phyloP scores from a whole-genome alignment of 2,113 vertebrate genomes.

The Caranx melampygus region DNA sequence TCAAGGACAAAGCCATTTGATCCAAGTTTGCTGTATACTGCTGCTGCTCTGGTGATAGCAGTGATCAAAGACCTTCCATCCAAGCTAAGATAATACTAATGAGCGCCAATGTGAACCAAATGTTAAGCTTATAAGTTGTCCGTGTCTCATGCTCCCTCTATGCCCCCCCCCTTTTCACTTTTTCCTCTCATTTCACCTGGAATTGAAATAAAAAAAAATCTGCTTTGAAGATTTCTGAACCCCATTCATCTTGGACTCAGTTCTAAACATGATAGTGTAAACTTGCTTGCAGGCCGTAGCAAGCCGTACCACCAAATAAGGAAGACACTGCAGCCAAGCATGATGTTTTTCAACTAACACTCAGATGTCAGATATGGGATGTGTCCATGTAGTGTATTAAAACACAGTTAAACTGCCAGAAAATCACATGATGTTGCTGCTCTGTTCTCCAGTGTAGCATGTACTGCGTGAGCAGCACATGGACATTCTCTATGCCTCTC shows the following conservation, averaged over 20 bases:
- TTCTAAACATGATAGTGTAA: slow-evolving; percentile 22
- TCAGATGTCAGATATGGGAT: not conserved
- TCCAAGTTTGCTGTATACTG: slow-evolving; percentile 18
- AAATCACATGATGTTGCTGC: slow-evolving; percentile 48
- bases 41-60: slow-evolving; percentile 30
- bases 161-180: not conserved
- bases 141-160: not conserved
- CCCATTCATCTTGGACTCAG: slow-evolving; percentile 24
- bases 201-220: slow-evolving; percentile 21
- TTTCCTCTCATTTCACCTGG: slow-evolving; percentile 37
- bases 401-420: slow-evolving; percentile 35
- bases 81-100: slow-evolving; percentile 54
- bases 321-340: slow-evolving; percentile 38
- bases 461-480: slow-evolving; percentile 34
- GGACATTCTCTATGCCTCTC: slow-evolving; percentile 53
- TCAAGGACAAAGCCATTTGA: slow-evolving; percentile 27
- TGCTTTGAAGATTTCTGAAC: slow-evolving; percentile 29
- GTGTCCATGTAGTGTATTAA: slow-evolving; percentile 11
- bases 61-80: slow-evolving; percentile 44
- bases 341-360: slow-evolving; percentile 47
- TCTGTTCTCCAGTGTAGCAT: slow-evolving; percentile 54
- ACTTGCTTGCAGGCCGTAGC: not conserved
- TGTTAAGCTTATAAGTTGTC: slow-evolving; percentile 15
- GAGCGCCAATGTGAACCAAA: slow-evolving; percentile 49
- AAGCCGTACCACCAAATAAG: slow-evolving; percentile 46